These are phyloP conservation scores for Drosophila jambulina DNA, from an alignment of 1,140 invertebrate genomes.

Conservation along the genomic window DNA sequence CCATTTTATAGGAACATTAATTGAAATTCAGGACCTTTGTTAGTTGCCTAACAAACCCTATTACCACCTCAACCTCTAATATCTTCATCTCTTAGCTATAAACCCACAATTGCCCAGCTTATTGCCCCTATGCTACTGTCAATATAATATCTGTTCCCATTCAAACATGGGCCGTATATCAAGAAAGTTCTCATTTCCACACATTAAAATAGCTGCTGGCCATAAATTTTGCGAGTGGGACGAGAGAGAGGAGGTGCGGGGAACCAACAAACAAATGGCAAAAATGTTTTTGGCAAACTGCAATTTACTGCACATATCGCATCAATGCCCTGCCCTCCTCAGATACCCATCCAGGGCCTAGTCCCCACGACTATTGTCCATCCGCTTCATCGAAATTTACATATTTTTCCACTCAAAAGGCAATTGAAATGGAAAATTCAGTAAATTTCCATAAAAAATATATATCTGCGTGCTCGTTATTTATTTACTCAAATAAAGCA, in stretches of 20 bases:
- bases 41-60: not conserved
- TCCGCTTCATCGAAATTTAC: conserved; percentile 64
- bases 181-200: conserved; percentile 75
- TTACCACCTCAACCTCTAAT: not conserved
- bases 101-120: conserved; percentile 32
- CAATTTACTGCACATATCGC: conserved; percentile 75
- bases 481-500: conserved; percentile 70
- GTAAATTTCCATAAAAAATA: conserved; percentile 53
- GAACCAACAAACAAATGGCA: conserved; percentile 52
- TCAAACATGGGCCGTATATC: conserved; percentile 58
- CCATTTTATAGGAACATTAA: too few relatives aligned
- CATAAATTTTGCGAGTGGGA: conserved; percentile 57
- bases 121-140: conserved; percentile 63
- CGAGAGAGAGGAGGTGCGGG: too few relatives aligned
- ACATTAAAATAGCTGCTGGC: conserved; percentile 69
- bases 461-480: conserved; percentile 55
- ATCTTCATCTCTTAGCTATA: not conserved
- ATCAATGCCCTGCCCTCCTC: conserved; percentile 31
- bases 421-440: conserved; percentile 74
- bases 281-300: conserved; percentile 82
- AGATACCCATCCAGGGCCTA: conserved; percentile 25
- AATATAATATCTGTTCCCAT: conserved; percentile 53
- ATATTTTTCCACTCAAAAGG: conserved; percentile 81
- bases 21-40: not conserved
- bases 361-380: conserved; percentile 55